phyloP scores from a whole-genome alignment of 2,113 vertebrate species.

The Plectropomus leopardus region DNA sequence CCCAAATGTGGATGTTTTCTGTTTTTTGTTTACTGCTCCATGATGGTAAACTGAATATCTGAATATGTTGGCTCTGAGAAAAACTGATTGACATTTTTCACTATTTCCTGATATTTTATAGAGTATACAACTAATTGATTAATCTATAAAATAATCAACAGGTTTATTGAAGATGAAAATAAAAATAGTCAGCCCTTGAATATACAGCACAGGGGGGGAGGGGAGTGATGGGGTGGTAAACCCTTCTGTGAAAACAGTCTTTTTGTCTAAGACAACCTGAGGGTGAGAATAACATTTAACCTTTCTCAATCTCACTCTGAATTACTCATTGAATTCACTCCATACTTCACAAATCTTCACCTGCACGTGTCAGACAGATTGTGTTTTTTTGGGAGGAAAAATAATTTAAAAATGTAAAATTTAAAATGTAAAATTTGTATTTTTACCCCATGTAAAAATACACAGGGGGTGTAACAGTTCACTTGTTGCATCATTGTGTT shows the following conservation, averaged over 20 bases:
- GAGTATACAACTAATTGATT: no score
- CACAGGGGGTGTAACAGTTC: neutral
- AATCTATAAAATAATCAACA: no score
- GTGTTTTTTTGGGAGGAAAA: neutral
- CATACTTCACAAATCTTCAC: conserved; percentile 21
- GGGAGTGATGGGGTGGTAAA: neutral
- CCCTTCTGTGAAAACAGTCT: neutral
- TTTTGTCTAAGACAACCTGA: neutral
- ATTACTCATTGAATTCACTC: neutral
- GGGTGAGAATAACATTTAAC: neutral
- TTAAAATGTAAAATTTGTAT: no score
- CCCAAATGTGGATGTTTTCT: no score
- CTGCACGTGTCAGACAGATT: neutral
- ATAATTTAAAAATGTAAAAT: no score
- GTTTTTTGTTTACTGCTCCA: no score
- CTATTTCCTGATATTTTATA: no score
- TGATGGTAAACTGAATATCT: no score
- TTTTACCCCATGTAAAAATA: no score
- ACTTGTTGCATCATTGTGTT: conserved; percentile 27
- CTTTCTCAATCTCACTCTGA: neutral
- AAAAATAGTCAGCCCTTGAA: neutral
- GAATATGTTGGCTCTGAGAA: no score
- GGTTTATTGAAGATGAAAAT: no score
- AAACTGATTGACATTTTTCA: no score
- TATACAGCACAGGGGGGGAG: neutral